Evolutionary conservation across 2,113 vertebrate genomes (phyloP).

Genomic region (Lethenteron camtschaticum): DNA sequence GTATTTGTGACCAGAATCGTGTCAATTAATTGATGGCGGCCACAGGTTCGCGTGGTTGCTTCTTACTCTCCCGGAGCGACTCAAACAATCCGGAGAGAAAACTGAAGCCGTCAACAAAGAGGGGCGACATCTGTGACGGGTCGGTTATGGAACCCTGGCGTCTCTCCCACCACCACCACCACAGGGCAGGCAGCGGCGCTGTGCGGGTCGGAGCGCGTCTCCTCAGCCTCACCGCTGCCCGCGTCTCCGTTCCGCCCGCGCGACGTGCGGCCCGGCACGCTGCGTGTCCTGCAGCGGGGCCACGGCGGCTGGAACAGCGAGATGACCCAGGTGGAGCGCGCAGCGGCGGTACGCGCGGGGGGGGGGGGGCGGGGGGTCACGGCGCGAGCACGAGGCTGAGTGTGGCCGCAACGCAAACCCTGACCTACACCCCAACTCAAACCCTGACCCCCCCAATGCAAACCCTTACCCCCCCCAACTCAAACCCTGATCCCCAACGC

Average conservation of each 20-base stretch:
- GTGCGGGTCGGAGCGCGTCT: background rate
- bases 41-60: too few species aligned
- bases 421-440: background rate
- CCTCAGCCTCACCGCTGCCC: background rate
- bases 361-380: too few species aligned
- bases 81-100: too few species aligned
- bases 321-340: slow-evolving; percentile 57
- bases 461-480: background rate
- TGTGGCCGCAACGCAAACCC: too few species aligned
- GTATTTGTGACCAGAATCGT: too few species aligned
- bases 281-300: slow-evolving; percentile 83
- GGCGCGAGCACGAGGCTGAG: fast-evolving
- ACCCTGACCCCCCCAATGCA: too few species aligned
- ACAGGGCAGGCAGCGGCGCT: background rate
- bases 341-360: fast-evolving
- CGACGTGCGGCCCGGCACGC: slow-evolving; percentile 61
- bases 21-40: too few species aligned
- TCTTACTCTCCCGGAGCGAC: too few species aligned
- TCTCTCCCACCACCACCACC: too few species aligned
- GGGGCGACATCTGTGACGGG: too few species aligned
- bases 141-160: too few species aligned
- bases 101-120: too few species aligned
- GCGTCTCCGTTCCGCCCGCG: slow-evolving; percentile 48
- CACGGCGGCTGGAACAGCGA: slow-evolving; percentile 90
- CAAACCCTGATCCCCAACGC: background rate